phyloP scores from a whole-genome alignment of 1,140 invertebrate species.

The Ephestia elutella region DNA sequence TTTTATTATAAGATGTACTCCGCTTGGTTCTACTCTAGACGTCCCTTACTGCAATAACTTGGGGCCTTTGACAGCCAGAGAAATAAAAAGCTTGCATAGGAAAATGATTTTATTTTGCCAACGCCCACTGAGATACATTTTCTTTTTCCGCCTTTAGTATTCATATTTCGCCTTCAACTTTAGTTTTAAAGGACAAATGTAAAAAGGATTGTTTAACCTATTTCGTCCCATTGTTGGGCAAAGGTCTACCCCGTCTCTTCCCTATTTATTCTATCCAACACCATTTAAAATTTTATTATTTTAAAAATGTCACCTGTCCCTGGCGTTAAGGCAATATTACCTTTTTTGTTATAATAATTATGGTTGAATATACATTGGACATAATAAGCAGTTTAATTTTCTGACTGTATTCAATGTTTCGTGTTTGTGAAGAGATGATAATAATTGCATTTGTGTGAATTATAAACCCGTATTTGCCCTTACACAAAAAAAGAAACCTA shows the following conservation, averaged over 20 bases:
- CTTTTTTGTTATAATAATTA: background rate
- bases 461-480: no score
- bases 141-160: background rate
- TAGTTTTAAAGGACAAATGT: no score
- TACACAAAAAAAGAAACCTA: no score
- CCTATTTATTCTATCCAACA: no score
- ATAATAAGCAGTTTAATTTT: background rate
- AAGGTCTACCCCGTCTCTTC: no score
- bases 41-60: constrained; percentile 2
- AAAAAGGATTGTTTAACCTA: no score
- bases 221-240: no score
- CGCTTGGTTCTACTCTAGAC: constrained; percentile 16
- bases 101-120: background rate
- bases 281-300: no score
- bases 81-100: constrained; percentile 1
- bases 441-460: background rate
- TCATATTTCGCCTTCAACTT: no score
- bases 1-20: constrained; percentile 23
- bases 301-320: no score
- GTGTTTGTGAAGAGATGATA: background rate
- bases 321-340: background rate
- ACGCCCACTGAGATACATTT: background rate
- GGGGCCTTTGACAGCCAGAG: background rate
- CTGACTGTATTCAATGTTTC: background rate
- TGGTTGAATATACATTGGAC: background rate